These are phyloP conservation scores for Paratrypauchen microcephalus DNA, from an alignment of 2,797 vertebrate species.

Conservation along the genomic window DNA sequence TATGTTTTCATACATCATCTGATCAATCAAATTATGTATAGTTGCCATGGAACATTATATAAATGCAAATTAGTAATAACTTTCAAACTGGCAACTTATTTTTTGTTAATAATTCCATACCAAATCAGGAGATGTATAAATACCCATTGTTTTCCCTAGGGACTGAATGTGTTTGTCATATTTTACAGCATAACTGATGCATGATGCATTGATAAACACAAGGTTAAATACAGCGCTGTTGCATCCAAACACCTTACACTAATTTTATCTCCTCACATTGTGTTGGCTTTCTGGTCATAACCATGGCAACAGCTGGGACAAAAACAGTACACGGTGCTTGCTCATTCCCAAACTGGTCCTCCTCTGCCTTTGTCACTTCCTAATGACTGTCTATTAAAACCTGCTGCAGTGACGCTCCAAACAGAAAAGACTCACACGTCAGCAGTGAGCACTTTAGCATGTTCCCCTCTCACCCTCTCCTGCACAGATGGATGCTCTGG, in stretches of 20 bases:
- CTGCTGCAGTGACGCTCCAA: slow-evolving; percentile 18
- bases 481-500: slow-evolving; percentile 59
- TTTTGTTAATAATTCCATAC: too few relatives aligned
- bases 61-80: background rate
- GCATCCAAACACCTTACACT: slow-evolving; percentile 17
- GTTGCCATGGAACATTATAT: background rate
- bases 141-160: background rate
- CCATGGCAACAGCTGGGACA: slow-evolving; percentile 54
- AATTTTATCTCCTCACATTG: slow-evolving; percentile 19
- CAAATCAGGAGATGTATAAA: too few relatives aligned
- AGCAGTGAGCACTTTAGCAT: slow-evolving; percentile 28
- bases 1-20: background rate
- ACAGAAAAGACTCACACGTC: slow-evolving; percentile 15
- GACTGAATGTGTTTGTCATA: background rate
- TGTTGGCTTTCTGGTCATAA: slow-evolving; percentile 43
- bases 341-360: slow-evolving; percentile 42
- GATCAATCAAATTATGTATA: too few relatives aligned
- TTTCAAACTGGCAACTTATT: background rate
- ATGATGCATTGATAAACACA: slow-evolving; percentile 56
- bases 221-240: background rate
- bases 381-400: slow-evolving; percentile 37
- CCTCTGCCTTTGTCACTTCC: slow-evolving; percentile 36
- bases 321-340: slow-evolving; percentile 37
- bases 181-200: slow-evolving; percentile 19
- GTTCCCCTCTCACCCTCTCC: slow-evolving; percentile 32